Evolutionary conservation across 1,140 invertebrate species (phyloP).

Genomic region (Leptinotarsa undecemlineata): DNA sequence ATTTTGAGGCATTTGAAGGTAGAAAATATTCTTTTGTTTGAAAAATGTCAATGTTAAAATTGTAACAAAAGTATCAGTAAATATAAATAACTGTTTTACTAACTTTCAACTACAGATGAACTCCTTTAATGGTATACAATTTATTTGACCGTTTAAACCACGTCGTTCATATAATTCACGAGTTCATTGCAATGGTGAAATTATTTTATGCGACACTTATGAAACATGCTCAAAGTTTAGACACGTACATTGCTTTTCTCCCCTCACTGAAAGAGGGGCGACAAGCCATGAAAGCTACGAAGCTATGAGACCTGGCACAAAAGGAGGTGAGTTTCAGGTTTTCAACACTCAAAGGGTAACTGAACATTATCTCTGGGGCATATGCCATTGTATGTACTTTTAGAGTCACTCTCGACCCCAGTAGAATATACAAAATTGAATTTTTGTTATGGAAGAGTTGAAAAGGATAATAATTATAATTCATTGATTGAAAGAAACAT

Average conservation of each 20-base stretch:
- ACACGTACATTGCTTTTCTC: constrained; percentile 2
- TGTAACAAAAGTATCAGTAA: too few species aligned
- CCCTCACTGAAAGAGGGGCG: neutral
- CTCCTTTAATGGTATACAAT: neutral
- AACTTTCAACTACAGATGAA: too few species aligned
- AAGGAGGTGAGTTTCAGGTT: neutral
- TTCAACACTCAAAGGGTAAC: neutral
- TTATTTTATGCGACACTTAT: neutral
- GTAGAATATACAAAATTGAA: too few species aligned
- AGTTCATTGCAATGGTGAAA: neutral
- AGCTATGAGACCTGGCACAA: neutral
- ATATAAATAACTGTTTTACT: too few species aligned
- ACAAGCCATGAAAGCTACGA: constrained; percentile 5
- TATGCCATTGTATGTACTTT: neutral
- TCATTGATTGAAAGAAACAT: too few species aligned
- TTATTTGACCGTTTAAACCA: neutral
- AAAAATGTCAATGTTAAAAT: too few species aligned
- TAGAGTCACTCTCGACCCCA: neutral
- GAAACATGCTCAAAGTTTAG: neutral
- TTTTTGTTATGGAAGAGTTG: too few species aligned
- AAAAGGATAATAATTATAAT: too few species aligned
- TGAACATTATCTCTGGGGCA: neutral
- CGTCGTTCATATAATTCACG: neutral
- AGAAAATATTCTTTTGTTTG: too few species aligned
- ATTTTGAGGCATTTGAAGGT: too few species aligned